Evolutionary conservation across 2,797 vertebrate species (phyloP).

Genomic region (Peromyscus attwateri): DNA sequence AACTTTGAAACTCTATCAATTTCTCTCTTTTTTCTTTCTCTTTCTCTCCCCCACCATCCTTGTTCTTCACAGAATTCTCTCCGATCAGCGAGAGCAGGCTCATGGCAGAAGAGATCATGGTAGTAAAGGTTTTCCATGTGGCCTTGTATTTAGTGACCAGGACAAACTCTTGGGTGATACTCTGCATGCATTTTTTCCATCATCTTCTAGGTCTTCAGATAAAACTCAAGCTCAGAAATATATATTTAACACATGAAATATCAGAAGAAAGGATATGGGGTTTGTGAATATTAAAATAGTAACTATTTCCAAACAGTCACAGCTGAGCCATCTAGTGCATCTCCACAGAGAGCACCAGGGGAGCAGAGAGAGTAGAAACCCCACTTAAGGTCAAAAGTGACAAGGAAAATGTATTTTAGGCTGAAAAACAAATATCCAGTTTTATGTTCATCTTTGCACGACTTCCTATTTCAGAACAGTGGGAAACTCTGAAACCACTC

Average conservation of each 20-base stretch:
- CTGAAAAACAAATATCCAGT: constrained; percentile 65
- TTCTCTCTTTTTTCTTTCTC: neutral
- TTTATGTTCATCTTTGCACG: constrained; percentile 54
- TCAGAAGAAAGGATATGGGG: neutral
- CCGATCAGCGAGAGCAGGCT: neutral
- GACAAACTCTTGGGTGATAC: neutral
- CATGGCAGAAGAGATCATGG: neutral
- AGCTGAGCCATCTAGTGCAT: neutral
- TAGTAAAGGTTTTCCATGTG: neutral
- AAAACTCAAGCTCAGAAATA: neutral
- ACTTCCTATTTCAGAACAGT: constrained; percentile 71
- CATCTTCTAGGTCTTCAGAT: neutral
- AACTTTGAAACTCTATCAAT: neutral
- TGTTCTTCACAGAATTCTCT: neutral
- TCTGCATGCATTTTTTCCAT: neutral
- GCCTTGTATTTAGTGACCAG: neutral
- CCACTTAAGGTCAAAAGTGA: constrained; percentile 58
- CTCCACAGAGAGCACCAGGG: neutral
- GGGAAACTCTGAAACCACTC: constrained; percentile 74
- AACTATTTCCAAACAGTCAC: neutral
- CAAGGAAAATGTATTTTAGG: constrained; percentile 63
- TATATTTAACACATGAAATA: neutral
- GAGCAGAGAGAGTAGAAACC: neutral
- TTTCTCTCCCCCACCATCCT: neutral
- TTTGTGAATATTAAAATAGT: neutral